Conservation (phyloP, 2,113 vertebrate species). For the Antechinus flavipes region DNA sequence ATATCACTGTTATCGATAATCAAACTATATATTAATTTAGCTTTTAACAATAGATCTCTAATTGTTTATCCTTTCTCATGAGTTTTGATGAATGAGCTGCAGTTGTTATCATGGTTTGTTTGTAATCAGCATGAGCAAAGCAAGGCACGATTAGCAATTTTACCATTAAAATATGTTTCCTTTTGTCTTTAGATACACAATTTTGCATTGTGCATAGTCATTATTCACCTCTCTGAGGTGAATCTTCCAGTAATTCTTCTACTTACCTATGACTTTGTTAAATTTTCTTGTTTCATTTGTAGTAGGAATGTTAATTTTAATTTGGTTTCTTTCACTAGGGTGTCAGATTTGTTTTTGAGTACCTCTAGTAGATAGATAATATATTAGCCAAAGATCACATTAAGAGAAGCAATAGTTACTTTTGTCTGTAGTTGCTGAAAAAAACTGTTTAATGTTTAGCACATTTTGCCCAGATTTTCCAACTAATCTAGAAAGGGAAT, state of each 20-base stretch:
- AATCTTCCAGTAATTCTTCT: not conserved
- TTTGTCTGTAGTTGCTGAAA: not conserved
- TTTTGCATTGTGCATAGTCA: not conserved
- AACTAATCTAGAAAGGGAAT: not conserved
- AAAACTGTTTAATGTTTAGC: not conserved
- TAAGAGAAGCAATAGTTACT: not conserved
- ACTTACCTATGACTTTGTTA: not conserved
- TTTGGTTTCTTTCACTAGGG: not conserved
- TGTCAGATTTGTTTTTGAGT: not conserved
- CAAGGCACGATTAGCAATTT: not conserved
- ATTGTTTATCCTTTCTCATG: not conserved
- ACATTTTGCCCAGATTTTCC: not conserved
- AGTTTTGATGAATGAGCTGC: not conserved
- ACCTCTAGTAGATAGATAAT: not conserved
- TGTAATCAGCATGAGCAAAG: not conserved
- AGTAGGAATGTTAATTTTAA: not conserved
- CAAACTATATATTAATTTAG: not conserved
- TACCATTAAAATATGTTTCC: not conserved
- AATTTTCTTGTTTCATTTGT: not conserved
- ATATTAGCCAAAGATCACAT: not conserved
- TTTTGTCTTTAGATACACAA: not conserved
- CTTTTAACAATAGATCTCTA: not conserved
- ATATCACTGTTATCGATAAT: not conserved
- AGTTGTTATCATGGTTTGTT: not conserved
- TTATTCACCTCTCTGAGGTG: not conserved